Percentiles rank a stretch among this genome's conserved stretches.
Evolutionary conservation across 2,797 vertebrate species (phyloP).

Genomic region (Scarus forsteni): DNA sequence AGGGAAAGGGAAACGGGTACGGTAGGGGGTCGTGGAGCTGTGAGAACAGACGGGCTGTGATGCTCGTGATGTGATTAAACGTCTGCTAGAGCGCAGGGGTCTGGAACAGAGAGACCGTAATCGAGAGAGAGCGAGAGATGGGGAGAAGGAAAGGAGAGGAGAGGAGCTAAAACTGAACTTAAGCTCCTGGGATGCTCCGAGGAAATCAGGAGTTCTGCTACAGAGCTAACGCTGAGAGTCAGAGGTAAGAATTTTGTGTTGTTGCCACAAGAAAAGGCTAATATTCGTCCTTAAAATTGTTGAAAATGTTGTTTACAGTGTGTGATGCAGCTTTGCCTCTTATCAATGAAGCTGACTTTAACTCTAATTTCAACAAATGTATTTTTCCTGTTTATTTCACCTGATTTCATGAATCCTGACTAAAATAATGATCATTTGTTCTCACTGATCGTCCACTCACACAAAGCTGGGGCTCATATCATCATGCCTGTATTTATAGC

Average conservation of each 20-base stretch:
- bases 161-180: constrained; percentile 40
- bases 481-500: constrained; percentile 5
- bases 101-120: constrained; percentile 40
- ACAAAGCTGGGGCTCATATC: not conserved
- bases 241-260: constrained; percentile 48
- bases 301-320: not conserved
- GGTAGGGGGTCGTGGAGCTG: constrained; percentile 32
- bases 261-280: not conserved
- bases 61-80: constrained; percentile 66
- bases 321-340: not conserved
- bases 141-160: constrained; percentile 18
- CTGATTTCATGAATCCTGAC: not conserved
- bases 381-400: not conserved
- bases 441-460: not conserved
- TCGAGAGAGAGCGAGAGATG: constrained; percentile 11
- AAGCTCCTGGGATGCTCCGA: constrained; percentile 14
- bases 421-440: not conserved
- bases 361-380: not conserved
- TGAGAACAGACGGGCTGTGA: constrained; percentile 48
- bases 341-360: not conserved
- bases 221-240: not conserved
- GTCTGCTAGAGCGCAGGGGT: constrained; percentile 67
- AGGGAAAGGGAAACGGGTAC: constrained; percentile 10
- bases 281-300: not conserved
- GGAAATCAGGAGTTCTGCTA: not conserved